Conservation (phyloP, 2,113 vertebrate species). For the Rhegmatorhina hoffmannsi region DNA sequence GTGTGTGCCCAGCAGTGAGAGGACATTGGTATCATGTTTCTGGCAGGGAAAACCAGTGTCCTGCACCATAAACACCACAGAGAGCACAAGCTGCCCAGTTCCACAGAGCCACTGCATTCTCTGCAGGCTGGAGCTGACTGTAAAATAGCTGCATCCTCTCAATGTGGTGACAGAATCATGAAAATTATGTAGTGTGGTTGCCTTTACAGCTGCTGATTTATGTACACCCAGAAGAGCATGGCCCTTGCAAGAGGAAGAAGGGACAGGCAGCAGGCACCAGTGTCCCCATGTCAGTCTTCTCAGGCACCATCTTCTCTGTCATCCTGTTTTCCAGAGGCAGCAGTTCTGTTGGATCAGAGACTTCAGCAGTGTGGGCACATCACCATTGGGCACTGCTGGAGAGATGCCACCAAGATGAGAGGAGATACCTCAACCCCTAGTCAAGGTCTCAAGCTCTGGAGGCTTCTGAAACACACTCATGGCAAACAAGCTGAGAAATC, state of each 20-base stretch:
- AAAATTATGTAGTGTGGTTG: neutral
- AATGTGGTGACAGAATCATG: neutral
- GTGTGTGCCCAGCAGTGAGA: neutral
- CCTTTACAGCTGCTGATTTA: neutral
- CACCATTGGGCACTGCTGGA: neutral
- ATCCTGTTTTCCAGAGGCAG: neutral
- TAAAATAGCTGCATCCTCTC: neutral
- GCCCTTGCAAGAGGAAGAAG: neutral
- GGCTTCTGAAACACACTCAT: neutral
- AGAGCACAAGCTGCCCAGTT: neutral
- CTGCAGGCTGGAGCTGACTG: neutral
- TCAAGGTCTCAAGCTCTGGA: neutral
- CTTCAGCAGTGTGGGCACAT: neutral
- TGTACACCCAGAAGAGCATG: neutral
- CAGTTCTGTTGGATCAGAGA: neutral
- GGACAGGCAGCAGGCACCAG: neutral
- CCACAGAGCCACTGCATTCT: neutral
- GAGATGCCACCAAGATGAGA: neutral
- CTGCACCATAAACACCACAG: neutral
- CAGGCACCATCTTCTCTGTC: neutral
- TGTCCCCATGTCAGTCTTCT: neutral
- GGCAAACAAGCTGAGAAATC: neutral
- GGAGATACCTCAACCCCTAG: neutral
- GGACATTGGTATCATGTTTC: neutral
- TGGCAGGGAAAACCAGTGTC: neutral